Conservation (phyloP, 2,797 vertebrate species). For the Enteromius anoplus region DNA sequence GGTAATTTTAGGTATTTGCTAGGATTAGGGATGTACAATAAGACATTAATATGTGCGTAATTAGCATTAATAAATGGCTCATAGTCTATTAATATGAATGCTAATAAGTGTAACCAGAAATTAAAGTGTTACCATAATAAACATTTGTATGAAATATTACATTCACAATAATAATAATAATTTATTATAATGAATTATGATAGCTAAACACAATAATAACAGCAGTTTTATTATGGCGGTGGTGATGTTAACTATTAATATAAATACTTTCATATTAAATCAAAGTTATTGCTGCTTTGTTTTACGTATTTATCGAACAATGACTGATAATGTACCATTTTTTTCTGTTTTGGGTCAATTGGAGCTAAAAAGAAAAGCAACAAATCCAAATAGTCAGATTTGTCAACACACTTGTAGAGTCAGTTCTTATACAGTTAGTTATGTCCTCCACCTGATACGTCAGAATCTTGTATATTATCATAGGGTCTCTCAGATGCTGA, state of each 20-base stretch:
- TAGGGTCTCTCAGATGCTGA: background rate
- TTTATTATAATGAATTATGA: background rate
- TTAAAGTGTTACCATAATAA: too few relatives aligned
- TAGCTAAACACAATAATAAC: background rate
- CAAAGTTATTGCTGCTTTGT: background rate
- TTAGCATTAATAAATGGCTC: too few relatives aligned
- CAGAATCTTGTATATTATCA: background rate
- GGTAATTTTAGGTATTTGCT: too few relatives aligned
- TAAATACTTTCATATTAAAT: background rate
- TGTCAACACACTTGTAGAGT: background rate
- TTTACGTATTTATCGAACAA: background rate
- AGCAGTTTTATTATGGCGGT: background rate
- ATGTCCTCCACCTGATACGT: background rate
- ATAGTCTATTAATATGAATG: too few relatives aligned
- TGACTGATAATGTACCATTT: background rate
- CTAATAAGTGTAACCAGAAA: too few relatives aligned
- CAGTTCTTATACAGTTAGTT: background rate
- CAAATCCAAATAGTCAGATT: background rate
- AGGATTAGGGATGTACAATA: too few relatives aligned
- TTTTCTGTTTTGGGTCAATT: background rate
- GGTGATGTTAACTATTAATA: background rate
- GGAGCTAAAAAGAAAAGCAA: background rate
- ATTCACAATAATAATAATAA: background rate
- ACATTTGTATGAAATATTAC: background rate
- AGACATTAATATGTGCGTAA: too few relatives aligned